Evolutionary conservation across 2,113 vertebrate species (phyloP), one percentile per base, ranked within the genome.

Genomic region (Cnemophilus loriae): DNA sequence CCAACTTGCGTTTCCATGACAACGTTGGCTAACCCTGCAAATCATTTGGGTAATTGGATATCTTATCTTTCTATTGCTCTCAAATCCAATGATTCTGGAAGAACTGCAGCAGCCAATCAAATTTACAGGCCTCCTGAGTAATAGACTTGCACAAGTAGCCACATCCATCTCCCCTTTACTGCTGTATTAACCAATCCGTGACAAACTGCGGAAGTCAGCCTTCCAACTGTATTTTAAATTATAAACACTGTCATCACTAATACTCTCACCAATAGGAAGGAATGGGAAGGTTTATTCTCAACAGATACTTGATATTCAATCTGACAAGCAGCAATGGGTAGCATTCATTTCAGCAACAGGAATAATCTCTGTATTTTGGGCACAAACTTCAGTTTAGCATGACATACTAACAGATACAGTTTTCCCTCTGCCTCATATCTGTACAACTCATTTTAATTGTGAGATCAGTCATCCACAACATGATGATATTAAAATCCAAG

Each of bases 11-110:
- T 98, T 98, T 98, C 98, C 98, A 98, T 98, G 98, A 98, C 98
- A 98, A 98, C 98, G 49, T 92, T 98, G 98, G 97, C 97, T 98
- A 98, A 98, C 98, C 98, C 98, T 97, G 98, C 98, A 98, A 98
- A 98, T 98, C 98, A 98, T 98, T 98, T 98, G 97, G 96, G 97
- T 98, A 98, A 98, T 98, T 98, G 98, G 98, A 98, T 98, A 98
- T 98, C 98, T 98, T 98, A 98, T 98, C 98, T 98, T 98, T 98
- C 98, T 98, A 98, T 98, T 98, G 98, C 98, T 98, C 98, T 98
- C 98, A 98, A 98, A 98, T 98, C 97, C 68, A 98, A 98, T 98
- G 98, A 98, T 98, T 98, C 98, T 98, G 97, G 98, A 98, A 97
- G 97, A 98, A 98, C 97, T 98, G 98, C 97, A 98, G 97, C 98